phyloP scores from a whole-genome alignment of 2,797 vertebrate species.

The Malacoctenus gilli region DNA sequence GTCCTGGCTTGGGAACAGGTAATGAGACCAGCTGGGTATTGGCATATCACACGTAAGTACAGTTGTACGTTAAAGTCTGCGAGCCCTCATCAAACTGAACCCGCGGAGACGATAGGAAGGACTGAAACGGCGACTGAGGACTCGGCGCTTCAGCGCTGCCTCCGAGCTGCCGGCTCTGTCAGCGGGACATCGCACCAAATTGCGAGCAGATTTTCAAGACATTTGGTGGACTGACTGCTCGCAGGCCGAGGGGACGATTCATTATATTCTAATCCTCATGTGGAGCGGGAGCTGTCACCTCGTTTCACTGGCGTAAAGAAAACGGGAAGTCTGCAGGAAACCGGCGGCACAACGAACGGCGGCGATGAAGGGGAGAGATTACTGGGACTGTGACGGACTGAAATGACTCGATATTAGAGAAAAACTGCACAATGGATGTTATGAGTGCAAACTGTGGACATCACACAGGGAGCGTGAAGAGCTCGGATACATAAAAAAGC shows the following conservation, averaged over 20 bases:
- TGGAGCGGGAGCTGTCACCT: background rate
- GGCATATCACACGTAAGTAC: slow-evolving; percentile 33
- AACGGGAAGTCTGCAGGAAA: too few species aligned
- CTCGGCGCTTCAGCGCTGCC: slow-evolving; percentile 12
- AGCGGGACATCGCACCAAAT: slow-evolving; percentile 22
- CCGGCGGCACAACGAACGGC: too few species aligned
- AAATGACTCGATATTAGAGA: too few species aligned
- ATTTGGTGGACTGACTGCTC: slow-evolving; percentile 6
- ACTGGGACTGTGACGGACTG: too few species aligned
- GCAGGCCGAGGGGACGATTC: background rate
- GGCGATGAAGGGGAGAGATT: too few species aligned
- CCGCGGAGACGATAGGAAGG: background rate
- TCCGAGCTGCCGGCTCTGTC: slow-evolving; percentile 10
- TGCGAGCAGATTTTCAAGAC: slow-evolving; percentile 7
- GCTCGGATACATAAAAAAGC: too few species aligned
- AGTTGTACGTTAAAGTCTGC: slow-evolving; percentile 2
- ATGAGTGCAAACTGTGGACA: too few species aligned
- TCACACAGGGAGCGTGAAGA: too few species aligned
- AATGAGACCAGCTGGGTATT: slow-evolving; percentile 29
- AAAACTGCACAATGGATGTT: too few species aligned
- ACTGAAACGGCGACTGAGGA: background rate
- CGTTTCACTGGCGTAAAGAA: background rate
- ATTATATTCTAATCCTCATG: background rate
- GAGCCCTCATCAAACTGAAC: background rate
- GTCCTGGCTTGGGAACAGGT: slow-evolving; percentile 24